phyloP scores from a whole-genome alignment of 2,888 invertebrate genomes.

The Nudaria mundana region DNA sequence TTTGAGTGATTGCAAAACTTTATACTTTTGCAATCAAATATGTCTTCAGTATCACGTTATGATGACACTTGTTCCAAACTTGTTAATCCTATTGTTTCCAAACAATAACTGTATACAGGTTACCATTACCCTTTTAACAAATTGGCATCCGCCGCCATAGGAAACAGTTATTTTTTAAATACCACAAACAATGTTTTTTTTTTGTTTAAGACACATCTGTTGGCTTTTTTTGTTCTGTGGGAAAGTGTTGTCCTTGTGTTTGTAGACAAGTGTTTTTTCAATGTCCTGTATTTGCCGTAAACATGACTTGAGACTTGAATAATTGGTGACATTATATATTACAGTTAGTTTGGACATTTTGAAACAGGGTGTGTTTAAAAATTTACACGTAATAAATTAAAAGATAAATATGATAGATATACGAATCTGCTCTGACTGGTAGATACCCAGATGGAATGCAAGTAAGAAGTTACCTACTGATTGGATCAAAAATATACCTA shows the following conservation, averaged over 20 bases:
- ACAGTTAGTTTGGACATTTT: no score
- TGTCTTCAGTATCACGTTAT: no score
- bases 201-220: constrained; percentile 19
- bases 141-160: constrained; percentile 8
- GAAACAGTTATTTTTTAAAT: constrained; percentile 10
- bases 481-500: no score
- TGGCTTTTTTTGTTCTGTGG: constrained; percentile 20
- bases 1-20: no score
- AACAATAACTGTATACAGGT: constrained; percentile 4
- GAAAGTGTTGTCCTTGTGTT: constrained; percentile 11
- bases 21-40: no score
- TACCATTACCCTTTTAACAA: constrained; percentile 9
- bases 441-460: no score
- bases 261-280: constrained; percentile 23
- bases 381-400: no score
- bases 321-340: background rate
- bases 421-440: no score
- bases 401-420: no score
- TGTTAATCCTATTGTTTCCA: background rate
- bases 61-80: no score
- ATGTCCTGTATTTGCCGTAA: constrained; percentile 8
- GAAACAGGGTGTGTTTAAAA: no score
- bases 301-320: background rate
- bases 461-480: no score
- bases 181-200: constrained; percentile 6